Evolutionary conservation across 2,113 vertebrate species (phyloP).

Genomic region (Nannobrachium achirus): DNA sequence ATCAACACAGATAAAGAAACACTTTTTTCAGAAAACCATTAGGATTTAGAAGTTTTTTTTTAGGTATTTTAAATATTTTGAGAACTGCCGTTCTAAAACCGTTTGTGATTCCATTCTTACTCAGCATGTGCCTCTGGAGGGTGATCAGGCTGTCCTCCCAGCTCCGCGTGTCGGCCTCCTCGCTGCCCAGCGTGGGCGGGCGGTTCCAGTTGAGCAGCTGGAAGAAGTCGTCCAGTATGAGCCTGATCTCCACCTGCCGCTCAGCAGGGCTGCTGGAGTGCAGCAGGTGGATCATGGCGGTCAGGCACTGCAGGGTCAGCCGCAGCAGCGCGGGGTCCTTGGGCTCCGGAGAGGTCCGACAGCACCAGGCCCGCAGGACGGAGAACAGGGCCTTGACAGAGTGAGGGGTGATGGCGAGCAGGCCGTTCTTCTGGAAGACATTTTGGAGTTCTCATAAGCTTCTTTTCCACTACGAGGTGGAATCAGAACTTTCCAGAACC

Average conservation of each 20-base stretch:
- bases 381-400: slow-evolving; percentile 86
- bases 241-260: slow-evolving; percentile 84
- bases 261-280: slow-evolving; percentile 84
- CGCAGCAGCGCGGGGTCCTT: slow-evolving; percentile 68
- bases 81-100: too few relatives aligned
- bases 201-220: slow-evolving; percentile 90
- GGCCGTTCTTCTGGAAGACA: slow-evolving; percentile 85
- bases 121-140: slow-evolving; percentile 90
- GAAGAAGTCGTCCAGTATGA: slow-evolving; percentile 89
- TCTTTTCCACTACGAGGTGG: too few relatives aligned
- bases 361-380: slow-evolving; percentile 81
- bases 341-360: slow-evolving; percentile 14
- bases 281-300: slow-evolving; percentile 86
- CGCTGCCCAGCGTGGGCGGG: slow-evolving; percentile 47
- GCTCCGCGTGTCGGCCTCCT: slow-evolving; percentile 45
- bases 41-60: too few relatives aligned
- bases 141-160: slow-evolving; percentile 84
- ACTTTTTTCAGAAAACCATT: too few relatives aligned
- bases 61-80: too few relatives aligned
- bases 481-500: too few relatives aligned
- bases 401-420: slow-evolving; percentile 80
- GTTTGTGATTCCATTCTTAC: slow-evolving; percentile 72
- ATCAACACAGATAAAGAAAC: too few relatives aligned
- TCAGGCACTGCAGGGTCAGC: slow-evolving; percentile 81
- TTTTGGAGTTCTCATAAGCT: too few relatives aligned